These are phyloP conservation scores for Drosophila multiciliata DNA, from an alignment of 2,888 invertebrate genomes.

Conservation along the genomic window DNA sequence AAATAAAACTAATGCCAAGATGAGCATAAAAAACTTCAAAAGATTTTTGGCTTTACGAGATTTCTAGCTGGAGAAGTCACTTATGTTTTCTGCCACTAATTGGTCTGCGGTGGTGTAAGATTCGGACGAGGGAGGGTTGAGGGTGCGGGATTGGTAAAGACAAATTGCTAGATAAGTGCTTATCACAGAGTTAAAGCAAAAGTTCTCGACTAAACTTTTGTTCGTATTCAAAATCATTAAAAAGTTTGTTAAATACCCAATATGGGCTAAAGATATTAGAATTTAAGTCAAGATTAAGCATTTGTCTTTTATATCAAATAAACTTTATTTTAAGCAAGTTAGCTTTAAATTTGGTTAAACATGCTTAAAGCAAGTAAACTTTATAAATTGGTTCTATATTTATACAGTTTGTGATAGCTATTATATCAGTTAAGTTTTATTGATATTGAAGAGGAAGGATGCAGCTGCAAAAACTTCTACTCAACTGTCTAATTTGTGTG, in stretches of 20 bases:
- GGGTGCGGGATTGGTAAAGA: neutral
- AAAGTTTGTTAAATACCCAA: slow-evolving; percentile 6
- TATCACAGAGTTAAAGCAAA: slow-evolving; percentile 28
- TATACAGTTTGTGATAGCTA: neutral
- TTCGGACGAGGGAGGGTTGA: neutral
- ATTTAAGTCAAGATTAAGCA: too few relatives aligned
- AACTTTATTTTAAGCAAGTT: neutral
- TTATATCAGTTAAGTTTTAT: slow-evolving; percentile 19
- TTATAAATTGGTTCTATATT: neutral
- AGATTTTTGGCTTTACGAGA: slow-evolving; percentile 51
- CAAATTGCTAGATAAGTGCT: slow-evolving; percentile 51
- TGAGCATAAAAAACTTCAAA: slow-evolving; percentile 48
- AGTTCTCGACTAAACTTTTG: slow-evolving; percentile 40
- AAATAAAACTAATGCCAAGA: slow-evolving; percentile 40
- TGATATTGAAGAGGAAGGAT: slow-evolving; percentile 20
- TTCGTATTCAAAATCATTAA: slow-evolving; percentile 13
- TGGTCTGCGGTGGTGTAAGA: slow-evolving; percentile 47
- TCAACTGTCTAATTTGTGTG: slow-evolving; percentile 28
- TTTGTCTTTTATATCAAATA: too few relatives aligned
- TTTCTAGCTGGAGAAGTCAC: slow-evolving; percentile 23
- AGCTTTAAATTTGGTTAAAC: neutral
- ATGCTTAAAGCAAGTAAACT: neutral
- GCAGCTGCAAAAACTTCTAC: slow-evolving; percentile 11
- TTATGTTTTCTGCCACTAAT: slow-evolving; percentile 49
- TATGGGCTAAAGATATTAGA: neutral